These are phyloP conservation scores for Tympanuchus pallidicinctus DNA, from an alignment of 2,113 vertebrate species.

Conservation along the genomic window DNA sequence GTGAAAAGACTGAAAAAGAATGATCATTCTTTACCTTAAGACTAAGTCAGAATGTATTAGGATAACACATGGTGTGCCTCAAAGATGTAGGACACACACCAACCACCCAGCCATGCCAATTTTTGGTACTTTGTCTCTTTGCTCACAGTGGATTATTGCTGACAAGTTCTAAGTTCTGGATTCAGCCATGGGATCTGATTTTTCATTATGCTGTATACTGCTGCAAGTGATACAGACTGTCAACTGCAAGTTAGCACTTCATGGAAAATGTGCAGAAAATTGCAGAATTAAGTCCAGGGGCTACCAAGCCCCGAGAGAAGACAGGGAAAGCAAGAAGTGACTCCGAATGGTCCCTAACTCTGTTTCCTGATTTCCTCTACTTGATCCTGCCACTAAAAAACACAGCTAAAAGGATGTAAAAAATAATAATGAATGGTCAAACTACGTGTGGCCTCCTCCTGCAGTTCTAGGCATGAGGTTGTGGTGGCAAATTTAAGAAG, in stretches of 20 bases:
- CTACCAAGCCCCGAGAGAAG: background rate
- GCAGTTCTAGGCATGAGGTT: slow-evolving; percentile 2
- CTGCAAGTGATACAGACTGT: slow-evolving; percentile 45
- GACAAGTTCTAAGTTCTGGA: slow-evolving; percentile 51
- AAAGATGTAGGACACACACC: slow-evolving; percentile 55
- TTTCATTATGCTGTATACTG: slow-evolving; percentile 28
- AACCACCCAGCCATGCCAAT: slow-evolving; percentile 23
- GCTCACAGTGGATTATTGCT: slow-evolving; percentile 34
- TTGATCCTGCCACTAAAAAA: slow-evolving; percentile 33
- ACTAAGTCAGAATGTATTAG: slow-evolving; percentile 52
- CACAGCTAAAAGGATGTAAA: background rate
- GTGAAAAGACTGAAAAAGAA: slow-evolving; percentile 5
- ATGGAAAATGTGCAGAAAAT: slow-evolving; percentile 4
- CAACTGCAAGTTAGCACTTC: slow-evolving; percentile 43
- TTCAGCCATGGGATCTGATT: slow-evolving; percentile 9
- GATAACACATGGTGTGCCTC: background rate
- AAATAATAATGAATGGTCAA: slow-evolving; percentile 19
- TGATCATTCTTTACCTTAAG: slow-evolving; percentile 31
- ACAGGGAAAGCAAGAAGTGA: slow-evolving; percentile 1
- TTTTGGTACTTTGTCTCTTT: slow-evolving; percentile 51
- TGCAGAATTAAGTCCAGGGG: slow-evolving; percentile 19
- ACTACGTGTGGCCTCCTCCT: slow-evolving; percentile 23
- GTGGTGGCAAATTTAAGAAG: slow-evolving; percentile 34
- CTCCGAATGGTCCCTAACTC: background rate
- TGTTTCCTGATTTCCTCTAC: slow-evolving; percentile 19